Evolutionary conservation across 2,797 vertebrate species (phyloP).

Genomic region (Thalassophryne amazonica): DNA sequence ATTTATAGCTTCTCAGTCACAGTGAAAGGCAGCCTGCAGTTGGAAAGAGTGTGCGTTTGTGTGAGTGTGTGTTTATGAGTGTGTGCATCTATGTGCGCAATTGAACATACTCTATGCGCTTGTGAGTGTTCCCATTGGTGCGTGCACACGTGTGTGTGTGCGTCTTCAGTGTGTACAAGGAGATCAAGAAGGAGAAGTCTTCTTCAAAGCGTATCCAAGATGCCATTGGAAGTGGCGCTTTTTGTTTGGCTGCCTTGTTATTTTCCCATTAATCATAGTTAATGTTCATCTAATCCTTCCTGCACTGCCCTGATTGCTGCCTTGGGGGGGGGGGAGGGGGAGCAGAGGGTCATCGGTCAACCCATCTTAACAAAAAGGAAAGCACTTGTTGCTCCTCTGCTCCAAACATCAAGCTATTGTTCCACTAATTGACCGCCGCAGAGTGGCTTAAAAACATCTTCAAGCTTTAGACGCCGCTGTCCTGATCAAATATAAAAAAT

Average conservation of each 20-base stretch:
- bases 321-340: slow-evolving; percentile 34
- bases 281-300: slow-evolving; percentile 68
- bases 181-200: slow-evolving; percentile 28
- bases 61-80: slow-evolving; percentile 9
- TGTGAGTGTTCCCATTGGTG: not conserved
- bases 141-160: slow-evolving; percentile 5
- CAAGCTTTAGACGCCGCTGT: slow-evolving; percentile 55
- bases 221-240: slow-evolving; percentile 42
- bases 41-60: slow-evolving; percentile 41
- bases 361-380: slow-evolving; percentile 6
- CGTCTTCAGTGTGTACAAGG: not conserved
- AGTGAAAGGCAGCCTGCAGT: slow-evolving; percentile 44
- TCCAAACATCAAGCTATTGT: slow-evolving; percentile 60
- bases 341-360: too few species aligned
- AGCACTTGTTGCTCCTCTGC: slow-evolving; percentile 41
- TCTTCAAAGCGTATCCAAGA: slow-evolving; percentile 50
- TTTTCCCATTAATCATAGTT: slow-evolving; percentile 72
- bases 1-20: slow-evolving; percentile 47
- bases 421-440: slow-evolving; percentile 82
- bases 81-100: slow-evolving; percentile 14
- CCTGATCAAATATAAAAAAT: slow-evolving; percentile 44
- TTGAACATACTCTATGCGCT: too few species aligned
- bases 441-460: slow-evolving; percentile 80
- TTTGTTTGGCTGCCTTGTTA: slow-evolving; percentile 66
- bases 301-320: slow-evolving; percentile 63